phyloP scores from a whole-genome alignment of 2,888 invertebrate species.

The Leptinotarsa tumamoca region DNA sequence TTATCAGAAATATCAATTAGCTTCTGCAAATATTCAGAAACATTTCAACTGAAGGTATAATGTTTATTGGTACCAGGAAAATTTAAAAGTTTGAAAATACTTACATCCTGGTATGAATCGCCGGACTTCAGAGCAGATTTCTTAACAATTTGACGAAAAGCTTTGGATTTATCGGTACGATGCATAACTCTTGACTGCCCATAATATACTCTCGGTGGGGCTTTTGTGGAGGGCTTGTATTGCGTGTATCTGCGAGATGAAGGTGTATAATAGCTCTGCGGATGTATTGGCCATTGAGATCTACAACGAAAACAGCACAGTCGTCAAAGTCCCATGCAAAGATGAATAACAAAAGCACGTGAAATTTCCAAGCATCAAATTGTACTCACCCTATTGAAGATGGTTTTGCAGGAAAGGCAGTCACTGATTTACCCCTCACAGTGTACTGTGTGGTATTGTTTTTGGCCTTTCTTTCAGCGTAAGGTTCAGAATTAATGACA shows the following conservation, averaged over 20 bases:
- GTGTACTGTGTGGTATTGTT: constrained; percentile 43
- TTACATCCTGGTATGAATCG: constrained; percentile 42
- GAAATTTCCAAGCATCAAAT: neutral
- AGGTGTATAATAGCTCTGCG: constrained; percentile 27
- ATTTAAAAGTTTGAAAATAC: constrained; percentile 13
- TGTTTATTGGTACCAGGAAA: too few relatives aligned
- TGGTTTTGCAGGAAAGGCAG: constrained; percentile 35
- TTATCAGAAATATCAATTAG: too few relatives aligned
- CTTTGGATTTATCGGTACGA: constrained; percentile 55
- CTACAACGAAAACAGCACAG: constrained; percentile 19
- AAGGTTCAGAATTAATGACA: constrained; percentile 62
- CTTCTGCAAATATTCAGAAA: too few relatives aligned
- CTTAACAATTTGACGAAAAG: constrained; percentile 49
- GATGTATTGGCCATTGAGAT: constrained; percentile 33
- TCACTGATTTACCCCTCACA: constrained; percentile 33
- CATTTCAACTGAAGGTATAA: too few relatives aligned
- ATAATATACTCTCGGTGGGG: constrained; percentile 48
- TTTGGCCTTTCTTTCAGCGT: constrained; percentile 54
- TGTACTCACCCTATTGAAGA: constrained; percentile 37
- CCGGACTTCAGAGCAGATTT: constrained; percentile 43
- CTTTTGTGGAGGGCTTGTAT: constrained; percentile 26
- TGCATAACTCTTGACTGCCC: constrained; percentile 59
- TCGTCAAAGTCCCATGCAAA: neutral
- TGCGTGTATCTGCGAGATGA: neutral
- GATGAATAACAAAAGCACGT: neutral